These are phyloP conservation scores for Drosophila kuntzei DNA, from an alignment of 2,888 invertebrate species.

Conservation along the genomic window DNA sequence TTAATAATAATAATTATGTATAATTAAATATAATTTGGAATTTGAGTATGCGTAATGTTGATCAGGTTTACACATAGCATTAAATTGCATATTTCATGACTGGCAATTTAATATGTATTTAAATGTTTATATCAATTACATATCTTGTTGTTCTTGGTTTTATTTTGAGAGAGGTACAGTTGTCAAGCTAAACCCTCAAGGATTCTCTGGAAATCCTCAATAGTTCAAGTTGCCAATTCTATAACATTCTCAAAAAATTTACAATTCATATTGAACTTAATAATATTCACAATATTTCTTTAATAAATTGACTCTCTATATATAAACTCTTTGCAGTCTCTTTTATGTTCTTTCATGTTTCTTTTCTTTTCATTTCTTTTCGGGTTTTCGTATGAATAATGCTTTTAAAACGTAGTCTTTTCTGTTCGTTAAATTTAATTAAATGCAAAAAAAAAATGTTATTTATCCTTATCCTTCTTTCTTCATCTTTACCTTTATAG, in stretches of 20 bases:
- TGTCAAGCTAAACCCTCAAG: conserved; percentile 9
- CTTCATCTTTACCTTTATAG: background rate
- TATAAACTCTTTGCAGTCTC: conserved; percentile 71
- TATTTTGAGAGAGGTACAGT: conserved; percentile 13
- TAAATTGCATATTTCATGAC: conserved; percentile 61
- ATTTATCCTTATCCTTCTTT: conserved; percentile 9
- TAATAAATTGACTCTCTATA: conserved; percentile 33
- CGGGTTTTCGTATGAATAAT: conserved; percentile 48
- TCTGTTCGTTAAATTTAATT: conserved; percentile 54
- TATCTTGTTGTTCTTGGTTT: background rate
- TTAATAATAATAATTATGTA: conserved; percentile 17
- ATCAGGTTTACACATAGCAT: conserved; percentile 31
- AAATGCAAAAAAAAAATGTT: conserved; percentile 42
- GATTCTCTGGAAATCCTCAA: conserved; percentile 7
- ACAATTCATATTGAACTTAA: conserved; percentile 30
- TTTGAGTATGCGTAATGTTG: conserved; percentile 51
- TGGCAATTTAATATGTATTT: conserved; percentile 28
- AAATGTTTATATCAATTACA: conserved; percentile 14
- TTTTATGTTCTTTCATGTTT: conserved; percentile 31
- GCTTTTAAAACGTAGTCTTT: conserved; percentile 79
- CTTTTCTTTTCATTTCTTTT: conserved; percentile 17
- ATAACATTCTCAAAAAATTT: conserved; percentile 3
- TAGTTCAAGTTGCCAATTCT: conserved; percentile 21
- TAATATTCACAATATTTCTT: conserved; percentile 47
- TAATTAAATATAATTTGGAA: conserved; percentile 65